A percentile compares a stretch with the other conserved stretches of the same genome.
Evolutionary conservation across 1,140 invertebrate genomes (phyloP).

Genomic region (Drosophila quadrilineata): DNA sequence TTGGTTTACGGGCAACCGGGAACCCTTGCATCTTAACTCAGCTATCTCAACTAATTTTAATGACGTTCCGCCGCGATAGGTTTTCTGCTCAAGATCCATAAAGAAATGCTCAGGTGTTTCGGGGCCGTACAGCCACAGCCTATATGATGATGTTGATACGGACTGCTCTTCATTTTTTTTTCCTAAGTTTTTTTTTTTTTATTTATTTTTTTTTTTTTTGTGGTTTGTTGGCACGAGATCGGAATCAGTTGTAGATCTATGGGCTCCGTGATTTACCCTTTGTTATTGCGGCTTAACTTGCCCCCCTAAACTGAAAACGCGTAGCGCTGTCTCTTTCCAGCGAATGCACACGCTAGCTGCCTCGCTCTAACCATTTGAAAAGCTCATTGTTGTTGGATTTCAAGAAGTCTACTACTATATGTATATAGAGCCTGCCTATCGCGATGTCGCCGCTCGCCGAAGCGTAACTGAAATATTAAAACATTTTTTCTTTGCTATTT

Average conservation of each 20-base stretch:
- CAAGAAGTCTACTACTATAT: slow-evolving; percentile 71
- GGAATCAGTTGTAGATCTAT: slow-evolving; percentile 37
- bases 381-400: slow-evolving; percentile 35
- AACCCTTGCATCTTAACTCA: slow-evolving; percentile 57
- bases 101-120: slow-evolving; percentile 79
- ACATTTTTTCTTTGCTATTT: slow-evolving; percentile 50
- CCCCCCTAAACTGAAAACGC: too few relatives aligned
- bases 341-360: background rate
- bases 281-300: slow-evolving; percentile 26
- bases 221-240: slow-evolving; percentile 72
- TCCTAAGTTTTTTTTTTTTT: background rate
- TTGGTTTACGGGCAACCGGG: background rate
- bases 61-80: slow-evolving; percentile 78
- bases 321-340: slow-evolving; percentile 3
- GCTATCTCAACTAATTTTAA: slow-evolving; percentile 71
- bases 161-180: slow-evolving; percentile 14
- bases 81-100: slow-evolving; percentile 79
- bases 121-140: background rate
- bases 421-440: slow-evolving; percentile 61
- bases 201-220: slow-evolving; percentile 21
- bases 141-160: slow-evolving; percentile 37
- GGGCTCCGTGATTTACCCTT: slow-evolving; percentile 69
- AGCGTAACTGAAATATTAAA: slow-evolving; percentile 81
- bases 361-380: slow-evolving; percentile 34
- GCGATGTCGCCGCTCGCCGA: slow-evolving; percentile 69